Base-by-base conservation (phyloP, 2,797 vertebrate genomes). In the Coranthus polyacanthus region DNA sequence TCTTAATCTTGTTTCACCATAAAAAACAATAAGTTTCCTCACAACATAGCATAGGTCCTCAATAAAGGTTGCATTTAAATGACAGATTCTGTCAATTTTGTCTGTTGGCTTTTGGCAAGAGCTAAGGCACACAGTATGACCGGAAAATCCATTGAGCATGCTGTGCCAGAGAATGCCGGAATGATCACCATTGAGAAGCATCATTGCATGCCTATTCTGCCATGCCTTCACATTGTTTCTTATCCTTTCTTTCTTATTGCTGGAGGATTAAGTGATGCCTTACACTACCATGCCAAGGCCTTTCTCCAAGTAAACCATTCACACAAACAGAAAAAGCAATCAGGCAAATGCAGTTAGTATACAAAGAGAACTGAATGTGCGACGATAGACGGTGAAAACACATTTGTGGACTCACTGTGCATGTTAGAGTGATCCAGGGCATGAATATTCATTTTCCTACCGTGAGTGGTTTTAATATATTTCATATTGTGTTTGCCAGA, bases 271-370 rank as follows among this genome's bases (percentile, higher is more conserved):
- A 85, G 81, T 85, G 62, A 72, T 81, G 84, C 79, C 85, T 89
- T 88, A 89, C 81, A 90, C 73, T 54, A 16, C 66, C 67, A 67
- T 87, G 85, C 89, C 87, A 92, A 78, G 79, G 79, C 83, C 82
- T 87, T 87, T 89, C 86, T 84, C 77, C 80, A 90, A 89, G 89
- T 89, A 89, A 89, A 84, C 82, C 86, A 88, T 91, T 93, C 82
- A 90, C 57, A 85, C 87, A 90, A 89, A 89, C 78, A 86, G 74
- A 88, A 88, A 92, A 88, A 76, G 82, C 89, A 92, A 91, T 91
- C 86, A 89, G 68, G 83, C 84, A 90, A 92, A 92, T 89, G 85
- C 75, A 69, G 84, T 90, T 88, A 88, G 72, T 44, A 63, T 67
- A 89, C 75, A 91, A 88, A 90, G 74, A 78, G 43, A 81, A 79